A percentile compares a stretch with the other conserved stretches of the same genome.
phyloP scores from a whole-genome alignment of 1,140 invertebrate species.

The Vollenhovia emeryi region DNA sequence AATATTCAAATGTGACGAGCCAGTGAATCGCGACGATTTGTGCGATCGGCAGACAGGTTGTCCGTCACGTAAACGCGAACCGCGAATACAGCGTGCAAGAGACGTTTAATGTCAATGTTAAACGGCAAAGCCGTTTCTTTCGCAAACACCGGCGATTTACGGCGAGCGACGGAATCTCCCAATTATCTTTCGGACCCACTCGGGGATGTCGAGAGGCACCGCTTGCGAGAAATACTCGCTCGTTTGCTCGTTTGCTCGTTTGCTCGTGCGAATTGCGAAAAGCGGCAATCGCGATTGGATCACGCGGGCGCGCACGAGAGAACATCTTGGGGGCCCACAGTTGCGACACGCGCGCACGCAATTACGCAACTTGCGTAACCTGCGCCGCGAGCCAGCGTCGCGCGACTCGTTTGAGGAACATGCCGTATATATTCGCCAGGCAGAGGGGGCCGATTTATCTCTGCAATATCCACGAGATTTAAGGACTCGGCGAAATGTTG shows the following conservation, averaged over 20 bases:
- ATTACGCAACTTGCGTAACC: slow-evolving; percentile 48
- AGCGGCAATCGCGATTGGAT: slow-evolving; percentile 10
- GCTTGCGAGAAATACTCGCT: neutral
- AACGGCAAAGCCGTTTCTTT: neutral
- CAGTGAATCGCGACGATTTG: too few relatives aligned
- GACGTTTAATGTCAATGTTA: slow-evolving; percentile 30
- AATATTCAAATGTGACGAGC: neutral
- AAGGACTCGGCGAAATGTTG: too few relatives aligned
- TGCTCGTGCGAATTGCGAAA: slow-evolving; percentile 25
- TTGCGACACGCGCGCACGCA: slow-evolving; percentile 34
- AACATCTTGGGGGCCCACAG: slow-evolving; percentile 9
- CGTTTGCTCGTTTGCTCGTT: neutral
- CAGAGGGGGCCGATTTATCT: too few relatives aligned
- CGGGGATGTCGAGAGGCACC: neutral
- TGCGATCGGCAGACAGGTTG: neutral
- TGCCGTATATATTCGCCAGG: neutral
- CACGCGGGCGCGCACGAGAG: neutral
- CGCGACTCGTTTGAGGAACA: neutral
- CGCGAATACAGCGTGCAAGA: neutral
- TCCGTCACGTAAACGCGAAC: neutral
- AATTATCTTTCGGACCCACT: neutral
- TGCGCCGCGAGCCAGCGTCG: neutral
- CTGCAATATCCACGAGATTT: too few relatives aligned
- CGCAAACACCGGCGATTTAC: neutral
- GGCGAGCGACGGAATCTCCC: neutral